Evolutionary conservation across 2,888 invertebrate genomes (phyloP).

Genomic region (Eueremaeus valkanovi): DNA sequence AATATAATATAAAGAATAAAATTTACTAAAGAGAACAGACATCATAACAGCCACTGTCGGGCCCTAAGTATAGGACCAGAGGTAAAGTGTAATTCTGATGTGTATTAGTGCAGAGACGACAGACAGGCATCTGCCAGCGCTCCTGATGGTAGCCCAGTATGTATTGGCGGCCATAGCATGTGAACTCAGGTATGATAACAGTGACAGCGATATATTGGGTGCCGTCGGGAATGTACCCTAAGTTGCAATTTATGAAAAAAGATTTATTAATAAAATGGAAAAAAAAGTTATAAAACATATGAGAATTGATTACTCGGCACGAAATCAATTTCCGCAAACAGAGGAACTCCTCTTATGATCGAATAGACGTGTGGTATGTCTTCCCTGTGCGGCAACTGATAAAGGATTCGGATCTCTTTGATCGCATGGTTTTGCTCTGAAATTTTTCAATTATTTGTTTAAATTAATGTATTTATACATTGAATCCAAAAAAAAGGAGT

Average conservation of each 20-base stretch:
- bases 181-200: slow-evolving; percentile 30
- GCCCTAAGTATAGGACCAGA: slow-evolving; percentile 10
- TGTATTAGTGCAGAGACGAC: slow-evolving; percentile 39
- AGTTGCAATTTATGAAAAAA: not conserved
- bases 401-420: slow-evolving; percentile 36
- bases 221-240: slow-evolving; percentile 35
- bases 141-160: slow-evolving; percentile 38
- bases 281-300: too few species aligned
- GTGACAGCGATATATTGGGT: slow-evolving; percentile 25
- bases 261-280: too few species aligned
- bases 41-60: slow-evolving; percentile 37
- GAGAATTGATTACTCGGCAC: slow-evolving; percentile 37
- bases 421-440: slow-evolving; percentile 39
- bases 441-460: not conserved
- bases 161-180: slow-evolving; percentile 28
- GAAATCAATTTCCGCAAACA: slow-evolving; percentile 37
- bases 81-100: slow-evolving; percentile 36
- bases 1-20: not conserved
- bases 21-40: not conserved
- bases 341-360: slow-evolving; percentile 15
- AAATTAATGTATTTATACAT: too few species aligned
- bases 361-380: slow-evolving; percentile 1
- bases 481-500: too few species aligned
- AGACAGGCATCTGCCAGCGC: slow-evolving; percentile 31
- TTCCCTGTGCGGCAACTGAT: slow-evolving; percentile 9